A percentile compares a stretch with the other conserved stretches of the same genome.
These are phyloP conservation scores for Sarcophaga caerulescens DNA, from an alignment of 2,888 invertebrate species.

Conservation along the genomic window DNA sequence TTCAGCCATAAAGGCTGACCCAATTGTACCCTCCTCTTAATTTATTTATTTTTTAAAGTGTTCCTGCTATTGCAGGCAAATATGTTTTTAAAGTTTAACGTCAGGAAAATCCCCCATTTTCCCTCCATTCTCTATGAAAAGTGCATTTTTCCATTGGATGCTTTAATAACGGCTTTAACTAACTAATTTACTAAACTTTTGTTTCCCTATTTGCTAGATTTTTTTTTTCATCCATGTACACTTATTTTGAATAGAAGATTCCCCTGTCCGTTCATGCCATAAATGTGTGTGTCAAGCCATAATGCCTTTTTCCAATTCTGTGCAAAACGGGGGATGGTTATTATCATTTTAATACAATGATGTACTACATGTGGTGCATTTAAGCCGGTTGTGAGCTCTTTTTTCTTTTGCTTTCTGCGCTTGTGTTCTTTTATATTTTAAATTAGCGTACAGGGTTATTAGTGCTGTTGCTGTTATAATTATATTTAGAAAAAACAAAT, in stretches of 20 bases:
- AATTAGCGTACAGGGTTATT: slow-evolving; percentile 18
- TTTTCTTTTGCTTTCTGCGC: not conserved
- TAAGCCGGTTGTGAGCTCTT: slow-evolving; percentile 9
- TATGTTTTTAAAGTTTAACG: not conserved
- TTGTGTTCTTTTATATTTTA: not conserved
- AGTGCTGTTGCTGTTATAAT: too few relatives aligned
- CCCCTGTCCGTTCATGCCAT: too few relatives aligned
- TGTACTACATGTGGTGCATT: slow-evolving; percentile 13
- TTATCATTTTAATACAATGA: too few relatives aligned
- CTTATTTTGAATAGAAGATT: too few relatives aligned
- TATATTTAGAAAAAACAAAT: too few relatives aligned
- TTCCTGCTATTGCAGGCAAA: not conserved
- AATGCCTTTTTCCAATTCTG: too few relatives aligned
- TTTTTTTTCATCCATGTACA: not conserved
- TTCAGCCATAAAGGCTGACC: too few relatives aligned
- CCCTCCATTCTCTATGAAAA: too few relatives aligned
- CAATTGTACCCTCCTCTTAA: too few relatives aligned
- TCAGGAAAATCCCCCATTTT: not conserved
- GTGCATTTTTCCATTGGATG: not conserved
- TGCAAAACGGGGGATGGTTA: too few relatives aligned
- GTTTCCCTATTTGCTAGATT: slow-evolving; percentile 5
- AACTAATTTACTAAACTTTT: slow-evolving; percentile 50
- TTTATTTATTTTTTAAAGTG: not conserved
- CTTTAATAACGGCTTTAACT: slow-evolving; percentile 16
- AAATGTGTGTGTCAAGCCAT: too few relatives aligned